Base-by-base conservation (phyloP, 2,797 vertebrate species). In the Lacerta viridis region DNA sequence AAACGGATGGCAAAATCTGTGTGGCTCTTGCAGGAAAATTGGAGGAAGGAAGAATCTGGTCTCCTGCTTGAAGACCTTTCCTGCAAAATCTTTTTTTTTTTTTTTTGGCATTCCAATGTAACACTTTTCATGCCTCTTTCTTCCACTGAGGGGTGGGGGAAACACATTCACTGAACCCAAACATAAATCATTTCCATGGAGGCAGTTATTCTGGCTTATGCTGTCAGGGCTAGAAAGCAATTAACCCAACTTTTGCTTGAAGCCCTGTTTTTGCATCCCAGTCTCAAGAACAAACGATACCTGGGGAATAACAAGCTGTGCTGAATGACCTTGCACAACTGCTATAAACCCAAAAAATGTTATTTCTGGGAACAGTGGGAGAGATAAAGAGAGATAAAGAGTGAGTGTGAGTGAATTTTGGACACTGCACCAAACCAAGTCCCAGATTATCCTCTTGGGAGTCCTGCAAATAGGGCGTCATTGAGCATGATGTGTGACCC, bases 401-500 rank as follows among this genome's bases (percentile, higher is more conserved):
- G 94, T 88, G 84, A 92, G 87, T 76, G 82, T 84, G 92, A 90
- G 90, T 72, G 68, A 3, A 10, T 93, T 95, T 96, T 94, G 93
- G 94, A 92, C 84, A 93, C 93, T 89, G 90, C 93, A 89, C 92
- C 93, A 88, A 87, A 41, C 94, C 84, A 80, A 36, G 92, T 83
- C 92, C 95, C 88, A 88, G 46, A 33, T 89, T 87, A 77, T 89
- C 84, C 89, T 90, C 90, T 90, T 85, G 90, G 50, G 80, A 94
- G 90, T 92, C 95, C 90, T 86, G 93, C 20, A 94, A 92, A 95
- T 88, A 94, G 88, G 95, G 94, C 94, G 93, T 94, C 94, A 95
- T 96, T 97, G 97, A 98, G 97, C 97, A 98, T 97, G 97, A 97
- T 97, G 97, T 95, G 95, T 97, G 95, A 95, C 96, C 93, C 96